These are phyloP conservation scores for Cygnus olor DNA, from an alignment of 2,797 vertebrate species.

Conservation along the genomic window DNA sequence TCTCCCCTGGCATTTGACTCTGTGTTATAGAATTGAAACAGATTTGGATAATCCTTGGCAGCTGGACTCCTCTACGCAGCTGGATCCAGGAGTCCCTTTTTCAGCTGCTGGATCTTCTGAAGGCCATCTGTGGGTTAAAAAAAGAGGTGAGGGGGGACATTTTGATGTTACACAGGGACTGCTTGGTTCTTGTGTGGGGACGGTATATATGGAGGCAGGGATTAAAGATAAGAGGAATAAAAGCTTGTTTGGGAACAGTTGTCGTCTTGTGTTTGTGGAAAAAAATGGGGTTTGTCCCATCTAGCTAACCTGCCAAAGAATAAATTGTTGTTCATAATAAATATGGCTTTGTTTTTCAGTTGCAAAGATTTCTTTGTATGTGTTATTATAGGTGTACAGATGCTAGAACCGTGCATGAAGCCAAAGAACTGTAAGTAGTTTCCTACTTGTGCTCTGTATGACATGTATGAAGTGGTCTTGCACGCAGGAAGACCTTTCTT, in stretches of 20 bases:
- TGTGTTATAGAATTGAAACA: not conserved
- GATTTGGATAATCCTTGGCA: not conserved
- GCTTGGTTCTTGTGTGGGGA: not conserved
- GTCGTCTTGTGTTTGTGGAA: not conserved
- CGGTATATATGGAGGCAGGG: not conserved
- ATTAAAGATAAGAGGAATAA: not conserved
- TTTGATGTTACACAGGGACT: not conserved
- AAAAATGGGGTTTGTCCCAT: not conserved
- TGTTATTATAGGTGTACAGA: not conserved
- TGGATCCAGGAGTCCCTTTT: not conserved
- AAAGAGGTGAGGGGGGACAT: not conserved
- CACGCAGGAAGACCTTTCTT: not conserved
- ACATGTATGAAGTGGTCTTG: not conserved
- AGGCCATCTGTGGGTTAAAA: not conserved
- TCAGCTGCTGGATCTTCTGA: not conserved
- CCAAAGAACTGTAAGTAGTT: not conserved
- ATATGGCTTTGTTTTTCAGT: not conserved
- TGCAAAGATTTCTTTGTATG: not conserved
- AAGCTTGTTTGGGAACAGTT: not conserved
- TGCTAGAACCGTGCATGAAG: not conserved
- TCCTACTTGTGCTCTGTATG: not conserved
- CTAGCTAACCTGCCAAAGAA: not conserved
- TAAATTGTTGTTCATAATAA: conserved; percentile 2
- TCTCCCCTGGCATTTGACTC: not conserved
- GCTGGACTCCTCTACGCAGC: not conserved